Evolutionary conservation across 2,797 vertebrate species (phyloP).

Genomic region (Kryptolebias ocellatus): DNA sequence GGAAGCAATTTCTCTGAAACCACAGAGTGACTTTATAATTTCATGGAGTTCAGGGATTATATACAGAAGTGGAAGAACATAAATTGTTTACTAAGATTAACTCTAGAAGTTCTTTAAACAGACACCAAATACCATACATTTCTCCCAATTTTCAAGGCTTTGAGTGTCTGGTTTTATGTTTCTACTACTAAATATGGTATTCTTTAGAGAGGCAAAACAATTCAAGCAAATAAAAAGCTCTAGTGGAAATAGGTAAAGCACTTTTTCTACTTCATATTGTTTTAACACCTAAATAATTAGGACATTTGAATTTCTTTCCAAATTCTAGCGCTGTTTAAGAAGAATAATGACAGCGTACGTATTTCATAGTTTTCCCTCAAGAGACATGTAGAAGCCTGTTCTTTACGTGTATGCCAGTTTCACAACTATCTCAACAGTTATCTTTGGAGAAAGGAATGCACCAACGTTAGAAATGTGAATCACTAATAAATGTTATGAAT

Average conservation of each 20-base stretch:
- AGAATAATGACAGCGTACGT: slow-evolving; percentile 4
- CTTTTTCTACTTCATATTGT: not conserved
- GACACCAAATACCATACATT: not conserved
- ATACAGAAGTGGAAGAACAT: not conserved
- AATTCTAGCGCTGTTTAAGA: not conserved
- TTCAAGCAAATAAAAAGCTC: not conserved
- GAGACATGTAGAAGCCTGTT: not conserved
- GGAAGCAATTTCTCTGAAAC: not conserved
- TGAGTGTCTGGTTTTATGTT: not conserved
- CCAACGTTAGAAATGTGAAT: slow-evolving; percentile 7
- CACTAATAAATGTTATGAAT: slow-evolving; percentile 21
- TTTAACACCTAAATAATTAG: not conserved
- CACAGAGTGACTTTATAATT: not conserved
- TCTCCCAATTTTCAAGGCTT: not conserved
- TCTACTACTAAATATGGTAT: not conserved
- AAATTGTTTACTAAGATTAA: not conserved
- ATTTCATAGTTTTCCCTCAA: slow-evolving; percentile 4
- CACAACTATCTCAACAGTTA: not conserved
- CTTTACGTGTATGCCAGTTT: slow-evolving; percentile 9
- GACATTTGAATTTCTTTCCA: not conserved
- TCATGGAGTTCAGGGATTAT: not conserved
- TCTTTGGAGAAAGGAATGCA: slow-evolving; percentile 18
- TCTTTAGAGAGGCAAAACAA: not conserved
- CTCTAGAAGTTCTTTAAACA: not conserved
- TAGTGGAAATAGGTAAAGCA: not conserved